A percentile compares a stretch with the other conserved stretches of the same genome.
These are phyloP conservation scores for Hirtodrosophila histrioides DNA, from an alignment of 2,888 invertebrate genomes.

Conservation along the genomic window DNA sequence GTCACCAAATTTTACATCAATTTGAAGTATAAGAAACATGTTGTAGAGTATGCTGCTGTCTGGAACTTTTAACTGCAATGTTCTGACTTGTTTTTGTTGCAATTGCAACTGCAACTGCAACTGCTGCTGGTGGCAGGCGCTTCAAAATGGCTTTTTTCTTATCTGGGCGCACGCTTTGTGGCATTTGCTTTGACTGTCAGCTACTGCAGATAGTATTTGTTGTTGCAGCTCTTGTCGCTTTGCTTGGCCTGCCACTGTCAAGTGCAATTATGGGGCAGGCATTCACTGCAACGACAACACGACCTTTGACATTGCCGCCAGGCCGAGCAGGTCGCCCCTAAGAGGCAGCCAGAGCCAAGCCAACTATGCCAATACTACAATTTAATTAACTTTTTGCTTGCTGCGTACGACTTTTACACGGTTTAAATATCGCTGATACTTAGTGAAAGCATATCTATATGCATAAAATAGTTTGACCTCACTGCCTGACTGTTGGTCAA, in stretches of 20 bases:
- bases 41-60: neutral
- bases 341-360: neutral
- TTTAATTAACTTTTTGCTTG: constrained; percentile 50
- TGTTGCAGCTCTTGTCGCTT: constrained; percentile 25
- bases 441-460: constrained; percentile 16
- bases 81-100: constrained; percentile 16
- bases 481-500: too few species aligned
- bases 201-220: constrained; percentile 44
- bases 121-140: constrained; percentile 24
- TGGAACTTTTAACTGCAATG: constrained; percentile 10
- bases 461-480: too few species aligned
- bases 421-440: constrained; percentile 1
- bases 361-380: constrained; percentile 29
- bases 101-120: constrained; percentile 15
- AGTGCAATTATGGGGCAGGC: constrained; percentile 74
- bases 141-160: constrained; percentile 28
- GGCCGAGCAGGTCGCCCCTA: constrained; percentile 8
- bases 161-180: constrained; percentile 58
- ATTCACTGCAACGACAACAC: constrained; percentile 53
- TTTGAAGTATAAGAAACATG: too few species aligned
- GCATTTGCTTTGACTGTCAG: constrained; percentile 58
- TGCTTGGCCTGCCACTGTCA: constrained; percentile 63
- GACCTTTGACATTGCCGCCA: constrained; percentile 70
- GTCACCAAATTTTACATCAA: too few species aligned
- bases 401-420: constrained; percentile 37